phyloP scores from a whole-genome alignment of 1,140 invertebrate genomes.

The Drosophila saltans region DNA sequence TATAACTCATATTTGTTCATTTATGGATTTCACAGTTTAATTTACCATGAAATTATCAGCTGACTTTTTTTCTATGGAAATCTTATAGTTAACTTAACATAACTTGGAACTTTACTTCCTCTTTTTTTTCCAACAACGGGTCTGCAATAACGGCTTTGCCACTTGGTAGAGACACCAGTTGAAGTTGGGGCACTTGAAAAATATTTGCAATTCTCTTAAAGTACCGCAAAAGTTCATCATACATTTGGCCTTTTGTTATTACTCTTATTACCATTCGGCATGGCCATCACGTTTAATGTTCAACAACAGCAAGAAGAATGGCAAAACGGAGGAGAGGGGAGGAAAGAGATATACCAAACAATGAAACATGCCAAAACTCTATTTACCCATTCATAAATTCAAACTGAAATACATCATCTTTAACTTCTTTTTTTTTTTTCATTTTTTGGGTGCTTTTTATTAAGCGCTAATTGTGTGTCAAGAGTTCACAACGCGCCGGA shows the following conservation, averaged over 20 bases:
- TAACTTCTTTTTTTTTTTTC: constrained; percentile 1
- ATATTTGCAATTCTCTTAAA: constrained; percentile 3
- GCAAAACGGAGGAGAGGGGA: background rate
- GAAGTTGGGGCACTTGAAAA: constrained; percentile 7
- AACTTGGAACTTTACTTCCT: background rate
- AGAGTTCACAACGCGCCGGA: constrained; percentile 38
- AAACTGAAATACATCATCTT: constrained; percentile 8
- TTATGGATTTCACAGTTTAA: constrained; percentile 1
- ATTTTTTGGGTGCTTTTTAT: constrained; percentile 25
- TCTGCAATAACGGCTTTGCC: background rate
- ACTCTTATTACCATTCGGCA: constrained; percentile 7
- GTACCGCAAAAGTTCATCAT: constrained; percentile 11
- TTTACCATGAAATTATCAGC: background rate
- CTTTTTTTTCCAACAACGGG: background rate
- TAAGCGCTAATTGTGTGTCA: constrained; percentile 46
- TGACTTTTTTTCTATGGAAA: background rate
- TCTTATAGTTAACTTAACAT: background rate
- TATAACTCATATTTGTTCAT: background rate
- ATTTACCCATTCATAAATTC: constrained; percentile 4
- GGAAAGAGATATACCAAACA: background rate
- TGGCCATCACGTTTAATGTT: constrained; percentile 2
- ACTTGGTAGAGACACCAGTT: constrained; percentile 3
- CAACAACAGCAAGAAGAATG: background rate
- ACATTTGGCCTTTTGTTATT: constrained; percentile 10
- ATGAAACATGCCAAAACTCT: constrained; percentile 7